Base-by-base conservation (phyloP, 2,888 invertebrate genomes). In the Lagria hirta region DNA sequence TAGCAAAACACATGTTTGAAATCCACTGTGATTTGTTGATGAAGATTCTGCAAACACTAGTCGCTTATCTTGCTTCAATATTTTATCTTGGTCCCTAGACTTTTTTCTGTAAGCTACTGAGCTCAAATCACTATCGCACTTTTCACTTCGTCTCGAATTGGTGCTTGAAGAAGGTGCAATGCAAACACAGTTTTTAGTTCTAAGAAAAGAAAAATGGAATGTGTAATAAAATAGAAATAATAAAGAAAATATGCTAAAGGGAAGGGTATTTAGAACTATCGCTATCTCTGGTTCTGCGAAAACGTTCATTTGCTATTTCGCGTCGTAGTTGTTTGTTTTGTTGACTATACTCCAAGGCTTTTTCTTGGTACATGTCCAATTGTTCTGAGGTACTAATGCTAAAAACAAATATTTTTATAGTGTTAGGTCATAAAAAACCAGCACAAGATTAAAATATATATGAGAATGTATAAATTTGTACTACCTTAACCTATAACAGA, bases 261-360 rank as follows among this genome's bases (percentile, higher is more conserved):
- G 71, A 71, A 6, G 71, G 70, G 60, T 66, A 70, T 51, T 64
- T 57, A 52, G 61, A 57, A 22, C 54, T 51, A 27, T 74, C 73
- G 45, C 73, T 73, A 5, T 72, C 70, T 51, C 67, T 64, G 2
- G 73, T 71, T 36, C 73, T 70, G 52, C 71, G 70, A 59, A 75
- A 78, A 45, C 75, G 64, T 56, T 77, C 77, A 43, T 78, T 75
- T 1, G 75, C 75, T 14, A 78, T 70, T 53, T 78, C 74, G 45
- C 77, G 65, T 23, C 75, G 72, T 14, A 78, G 69, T 28, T 76
- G 75, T 45, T 71, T 70, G 40, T 77, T 73, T 63, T 77, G 75
- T 50, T 74, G 73, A 40, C 72, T 74, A 49, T 76, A 77, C 26
- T 78, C 77, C 13, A 75, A 69, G 8, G 75, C 73, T 58, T 78